Evolutionary conservation across 2,797 vertebrate genomes (phyloP).

Genomic region (Pangasius mekongensis): DNA sequence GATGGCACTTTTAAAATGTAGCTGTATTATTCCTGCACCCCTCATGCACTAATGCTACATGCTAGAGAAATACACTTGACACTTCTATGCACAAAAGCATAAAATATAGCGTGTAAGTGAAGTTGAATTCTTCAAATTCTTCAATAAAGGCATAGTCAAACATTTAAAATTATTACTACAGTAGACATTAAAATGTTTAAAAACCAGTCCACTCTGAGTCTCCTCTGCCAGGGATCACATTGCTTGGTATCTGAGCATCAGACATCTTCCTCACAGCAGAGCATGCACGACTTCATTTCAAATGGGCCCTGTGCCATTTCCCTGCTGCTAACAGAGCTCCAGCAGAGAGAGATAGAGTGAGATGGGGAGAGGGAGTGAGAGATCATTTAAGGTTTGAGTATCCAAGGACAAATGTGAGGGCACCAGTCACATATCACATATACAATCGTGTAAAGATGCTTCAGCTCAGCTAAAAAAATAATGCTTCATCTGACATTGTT

Average conservation of each 20-base stretch:
- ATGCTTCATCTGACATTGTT: constrained; percentile 24
- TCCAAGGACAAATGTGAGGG: constrained; percentile 49
- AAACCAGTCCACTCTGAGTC: neutral
- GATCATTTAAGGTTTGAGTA: constrained; percentile 46
- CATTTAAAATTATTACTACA: neutral
- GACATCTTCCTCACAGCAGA: constrained; percentile 41
- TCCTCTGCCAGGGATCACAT: constrained; percentile 16
- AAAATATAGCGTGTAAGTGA: neutral
- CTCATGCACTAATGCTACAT: neutral
- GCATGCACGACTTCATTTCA: constrained; percentile 52
- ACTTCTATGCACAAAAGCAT: neutral
- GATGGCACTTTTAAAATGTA: neutral
- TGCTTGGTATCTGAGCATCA: constrained; percentile 34
- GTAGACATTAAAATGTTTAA: neutral
- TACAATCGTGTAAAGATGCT: constrained; percentile 47
- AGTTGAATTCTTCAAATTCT: neutral
- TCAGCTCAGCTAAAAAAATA: constrained; percentile 46
- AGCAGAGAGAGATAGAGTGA: constrained; percentile 29
- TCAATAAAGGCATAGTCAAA: neutral
- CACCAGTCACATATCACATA: constrained; percentile 27
- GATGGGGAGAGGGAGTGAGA: constrained; percentile 21
- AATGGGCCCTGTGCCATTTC: constrained; percentile 45
- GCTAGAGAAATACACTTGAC: neutral
- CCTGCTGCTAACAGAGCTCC: constrained; percentile 44
- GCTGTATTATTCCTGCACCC: neutral